Conservation (phyloP, 2,797 vertebrate species). For the Ciconia nigra region DNA sequence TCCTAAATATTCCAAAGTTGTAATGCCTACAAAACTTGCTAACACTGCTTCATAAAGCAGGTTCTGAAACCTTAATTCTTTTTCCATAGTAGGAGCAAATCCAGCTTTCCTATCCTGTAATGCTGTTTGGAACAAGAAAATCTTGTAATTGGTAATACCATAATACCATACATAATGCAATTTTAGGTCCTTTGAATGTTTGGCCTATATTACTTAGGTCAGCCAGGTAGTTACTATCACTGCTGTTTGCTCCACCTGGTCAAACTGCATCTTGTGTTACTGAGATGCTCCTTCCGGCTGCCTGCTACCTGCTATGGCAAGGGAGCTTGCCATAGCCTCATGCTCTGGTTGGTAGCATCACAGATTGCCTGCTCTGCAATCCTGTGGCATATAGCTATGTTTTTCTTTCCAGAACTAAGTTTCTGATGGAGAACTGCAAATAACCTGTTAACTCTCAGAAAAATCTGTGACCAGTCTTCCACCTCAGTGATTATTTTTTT, state of each 20-base stretch:
- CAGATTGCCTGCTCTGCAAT: neutral
- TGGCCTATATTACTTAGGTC: neutral
- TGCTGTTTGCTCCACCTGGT: neutral
- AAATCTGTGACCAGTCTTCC: neutral
- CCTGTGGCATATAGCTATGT: neutral
- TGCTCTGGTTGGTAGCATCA: neutral
- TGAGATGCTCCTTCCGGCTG: neutral
- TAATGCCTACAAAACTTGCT: neutral
- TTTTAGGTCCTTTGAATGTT: neutral
- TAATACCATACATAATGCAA: neutral
- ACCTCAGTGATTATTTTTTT: neutral
- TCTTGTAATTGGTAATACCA: fast-evolving
- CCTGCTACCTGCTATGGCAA: neutral
- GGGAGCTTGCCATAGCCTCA: neutral
- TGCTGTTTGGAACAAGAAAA: neutral
- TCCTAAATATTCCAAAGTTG: neutral
- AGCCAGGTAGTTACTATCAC: neutral
- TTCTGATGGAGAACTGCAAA: neutral
- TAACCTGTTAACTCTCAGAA: neutral
- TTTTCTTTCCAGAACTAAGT: neutral
- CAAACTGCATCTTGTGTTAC: neutral
- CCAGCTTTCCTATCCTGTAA: neutral
- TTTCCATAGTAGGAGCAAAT: neutral
- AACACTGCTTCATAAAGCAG: neutral
- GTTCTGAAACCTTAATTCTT: neutral